Conservation (phyloP, 2,888 invertebrate species). For the Pollenia angustigena region DNA sequence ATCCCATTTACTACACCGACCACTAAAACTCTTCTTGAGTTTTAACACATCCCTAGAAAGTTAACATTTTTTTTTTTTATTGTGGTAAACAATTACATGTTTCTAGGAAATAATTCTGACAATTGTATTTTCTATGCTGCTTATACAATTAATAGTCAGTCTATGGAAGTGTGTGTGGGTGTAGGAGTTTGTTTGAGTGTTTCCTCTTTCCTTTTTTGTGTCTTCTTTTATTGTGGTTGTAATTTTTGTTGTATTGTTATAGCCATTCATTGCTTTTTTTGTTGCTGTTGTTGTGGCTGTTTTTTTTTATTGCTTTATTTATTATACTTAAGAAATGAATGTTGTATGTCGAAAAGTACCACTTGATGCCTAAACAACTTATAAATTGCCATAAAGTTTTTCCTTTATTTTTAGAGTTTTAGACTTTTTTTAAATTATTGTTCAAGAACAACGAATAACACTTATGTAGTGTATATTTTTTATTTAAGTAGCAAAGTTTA, state of each 20-base stretch:
- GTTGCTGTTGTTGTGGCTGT: conserved; percentile 22
- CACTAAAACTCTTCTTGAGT: conserved; percentile 8
- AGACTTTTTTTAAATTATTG: neutral
- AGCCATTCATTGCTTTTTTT: neutral
- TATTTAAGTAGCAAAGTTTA: no score
- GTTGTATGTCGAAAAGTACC: conserved; percentile 53
- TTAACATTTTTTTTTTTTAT: conserved; percentile 14
- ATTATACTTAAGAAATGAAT: conserved; percentile 57
- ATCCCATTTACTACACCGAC: neutral
- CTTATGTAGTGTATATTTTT: no score
- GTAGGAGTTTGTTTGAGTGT: conserved; percentile 32
- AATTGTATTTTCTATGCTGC: conserved; percentile 34
- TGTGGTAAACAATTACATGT: conserved; percentile 70
- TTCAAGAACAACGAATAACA: no score
- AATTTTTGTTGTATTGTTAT: conserved; percentile 54
- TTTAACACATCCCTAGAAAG: conserved; percentile 50
- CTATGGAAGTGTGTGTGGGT: conserved; percentile 31
- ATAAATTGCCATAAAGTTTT: conserved; percentile 60
- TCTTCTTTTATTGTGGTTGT: conserved; percentile 46
- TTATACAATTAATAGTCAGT: conserved; percentile 16
- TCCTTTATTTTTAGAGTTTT: conserved; percentile 1
- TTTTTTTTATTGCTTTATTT: conserved; percentile 59
- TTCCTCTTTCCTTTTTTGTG: conserved; percentile 43
- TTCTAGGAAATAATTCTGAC: conserved; percentile 66
- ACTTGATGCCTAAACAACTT: conserved; percentile 70